Base-by-base conservation (phyloP, 2,888 invertebrate species). In the Sinelater perroti region DNA sequence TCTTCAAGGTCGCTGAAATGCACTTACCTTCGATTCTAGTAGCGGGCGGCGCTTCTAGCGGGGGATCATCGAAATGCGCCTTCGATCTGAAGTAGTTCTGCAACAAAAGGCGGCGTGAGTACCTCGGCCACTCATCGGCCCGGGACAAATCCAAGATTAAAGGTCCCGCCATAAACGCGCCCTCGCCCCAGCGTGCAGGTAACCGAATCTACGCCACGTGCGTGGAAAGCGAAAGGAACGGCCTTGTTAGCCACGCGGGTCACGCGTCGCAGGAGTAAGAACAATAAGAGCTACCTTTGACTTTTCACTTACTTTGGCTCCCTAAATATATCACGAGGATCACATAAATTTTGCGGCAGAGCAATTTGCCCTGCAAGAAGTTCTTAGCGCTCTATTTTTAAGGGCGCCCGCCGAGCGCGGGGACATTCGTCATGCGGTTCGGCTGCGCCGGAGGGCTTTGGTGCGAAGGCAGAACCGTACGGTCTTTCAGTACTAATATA, bases 21-120 rank as follows among this genome's bases (percentile, higher is more conserved):
- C 42, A 24, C 63, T 72, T 72, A 76, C 76, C 75, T 76, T 76
- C 71, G 50, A 72, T 69, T 64, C 70, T 66, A 20, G 73, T 69
- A 20, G 75, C 68, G 57, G 72, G 68, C 56, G 72, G 70, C 47
- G 70, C 66, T 54, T 73, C 73, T 71, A 71, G 49, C 64, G 68
- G 65, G 51, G 64, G 55, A 58, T 71, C 69, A 63, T 67, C 65
- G 61, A 62, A 61, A 58, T 61, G 61, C 51, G 65, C 57, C 60
- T 67, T 72, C 36, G 69, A 61, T 52, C 68, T 70, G 47, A 69
- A 70, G 62, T 71, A 72, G 51, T 67, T 68, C 74, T 75, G 72
- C 21, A 75, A 74, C 47, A 65, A 54, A 59, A 47, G 38, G 54
- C 33, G 21, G 46, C n/a, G n/a, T n/a, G n/a, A n/a, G n/a, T n/a